Conservation (phyloP, 2,888 invertebrate genomes). For the Drosophila sordidapex region DNA sequence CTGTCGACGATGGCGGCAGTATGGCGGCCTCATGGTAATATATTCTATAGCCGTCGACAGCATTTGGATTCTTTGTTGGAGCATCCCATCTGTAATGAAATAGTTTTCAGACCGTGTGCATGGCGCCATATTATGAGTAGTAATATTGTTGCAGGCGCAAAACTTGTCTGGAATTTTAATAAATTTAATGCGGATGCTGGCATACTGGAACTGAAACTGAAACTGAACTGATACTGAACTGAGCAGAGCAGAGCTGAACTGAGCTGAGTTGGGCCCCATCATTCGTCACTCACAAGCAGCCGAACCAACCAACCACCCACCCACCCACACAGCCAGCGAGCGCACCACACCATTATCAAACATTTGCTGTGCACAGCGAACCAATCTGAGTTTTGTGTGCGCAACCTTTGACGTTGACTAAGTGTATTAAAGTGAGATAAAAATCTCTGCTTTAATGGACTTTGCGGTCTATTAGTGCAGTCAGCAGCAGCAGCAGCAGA, state of each 20-base stretch:
- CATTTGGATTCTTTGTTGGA: conserved; percentile 92
- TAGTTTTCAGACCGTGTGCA: conserved; percentile 71
- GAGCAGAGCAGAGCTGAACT: background rate
- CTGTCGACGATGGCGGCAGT: conserved; percentile 64
- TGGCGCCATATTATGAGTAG: conserved; percentile 76
- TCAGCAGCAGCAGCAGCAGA: conserved; percentile 31
- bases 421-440: conserved; percentile 80
- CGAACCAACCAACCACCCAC: background rate
- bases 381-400: conserved; percentile 33
- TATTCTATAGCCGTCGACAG: conserved; percentile 92
- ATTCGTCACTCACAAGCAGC: conserved; percentile 4
- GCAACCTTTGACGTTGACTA: conserved; percentile 79
- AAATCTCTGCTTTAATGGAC: conserved; percentile 81
- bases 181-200: conserved; percentile 68
- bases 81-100: conserved; percentile 89
- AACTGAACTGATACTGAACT: background rate
- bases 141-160: conserved; percentile 80
- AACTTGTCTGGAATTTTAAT: conserved; percentile 79
- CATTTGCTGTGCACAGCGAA: conserved; percentile 10
- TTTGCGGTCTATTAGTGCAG: conserved; percentile 79
- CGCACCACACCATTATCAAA: background rate
- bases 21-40: conserved; percentile 90
- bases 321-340: background rate
- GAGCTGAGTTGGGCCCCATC: conserved; percentile 5
- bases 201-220: conserved; percentile 4